Conservation (phyloP, 2,113 vertebrate genomes). For the Carassius gibelio region DNA sequence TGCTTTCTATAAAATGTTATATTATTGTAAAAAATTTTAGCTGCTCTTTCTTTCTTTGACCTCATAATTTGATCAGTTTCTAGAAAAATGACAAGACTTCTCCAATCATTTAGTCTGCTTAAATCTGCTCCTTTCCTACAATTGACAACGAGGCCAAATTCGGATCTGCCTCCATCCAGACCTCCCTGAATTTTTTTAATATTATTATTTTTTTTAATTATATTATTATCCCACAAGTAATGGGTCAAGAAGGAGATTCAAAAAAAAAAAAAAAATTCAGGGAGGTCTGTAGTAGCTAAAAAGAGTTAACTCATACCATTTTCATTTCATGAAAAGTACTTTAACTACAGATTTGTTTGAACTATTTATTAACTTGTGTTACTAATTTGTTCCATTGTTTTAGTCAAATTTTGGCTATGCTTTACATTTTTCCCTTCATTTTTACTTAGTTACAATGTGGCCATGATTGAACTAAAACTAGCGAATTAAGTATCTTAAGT, state of each 20-base stretch:
- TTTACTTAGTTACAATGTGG: neutral
- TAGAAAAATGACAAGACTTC: neutral
- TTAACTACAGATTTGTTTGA: neutral
- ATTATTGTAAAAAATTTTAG: neutral
- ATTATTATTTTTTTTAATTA: too few species aligned
- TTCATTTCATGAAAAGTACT: too few species aligned
- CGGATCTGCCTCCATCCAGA: neutral
- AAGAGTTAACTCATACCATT: too few species aligned
- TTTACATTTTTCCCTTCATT: neutral
- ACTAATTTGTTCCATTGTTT: too few species aligned
- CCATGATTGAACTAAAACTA: neutral
- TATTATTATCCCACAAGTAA: too few species aligned
- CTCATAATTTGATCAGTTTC: too few species aligned
- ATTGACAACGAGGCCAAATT: neutral
- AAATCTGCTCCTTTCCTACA: neutral
- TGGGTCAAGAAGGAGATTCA: neutral
- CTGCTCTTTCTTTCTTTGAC: neutral
- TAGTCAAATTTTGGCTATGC: neutral
- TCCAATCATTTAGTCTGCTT: neutral
- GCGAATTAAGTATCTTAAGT: too few species aligned
- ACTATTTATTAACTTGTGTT: neutral
- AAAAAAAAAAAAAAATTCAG: neutral
- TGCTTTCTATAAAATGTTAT: too few species aligned
- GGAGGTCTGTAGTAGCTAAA: neutral
- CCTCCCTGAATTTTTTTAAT: too few species aligned